phyloP scores from a whole-genome alignment of 2,888 invertebrate genomes.

The Cantharis flavilabris region DNA sequence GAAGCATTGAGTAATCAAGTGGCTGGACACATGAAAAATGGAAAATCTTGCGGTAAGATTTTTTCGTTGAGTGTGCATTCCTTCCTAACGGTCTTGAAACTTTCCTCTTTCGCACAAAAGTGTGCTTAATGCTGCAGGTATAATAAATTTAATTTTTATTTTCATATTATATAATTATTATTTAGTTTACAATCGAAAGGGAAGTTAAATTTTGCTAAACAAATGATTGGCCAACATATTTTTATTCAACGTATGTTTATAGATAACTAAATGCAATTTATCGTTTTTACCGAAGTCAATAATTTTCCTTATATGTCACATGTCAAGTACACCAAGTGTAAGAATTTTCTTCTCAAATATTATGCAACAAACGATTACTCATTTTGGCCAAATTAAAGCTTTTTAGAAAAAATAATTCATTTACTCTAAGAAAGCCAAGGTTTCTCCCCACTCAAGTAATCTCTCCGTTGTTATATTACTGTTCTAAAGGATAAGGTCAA shows the following conservation, averaged over 20 bases:
- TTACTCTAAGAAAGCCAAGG: background rate
- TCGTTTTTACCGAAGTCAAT: background rate
- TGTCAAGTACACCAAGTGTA: background rate
- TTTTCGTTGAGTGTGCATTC: background rate
- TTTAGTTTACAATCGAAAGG: background rate
- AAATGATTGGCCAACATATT: background rate
- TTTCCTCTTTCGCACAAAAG: background rate
- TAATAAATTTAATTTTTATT: background rate
- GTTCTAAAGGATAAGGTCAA: background rate
- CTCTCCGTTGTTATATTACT: background rate
- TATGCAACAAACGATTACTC: background rate
- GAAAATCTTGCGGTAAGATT: conserved; percentile 60
- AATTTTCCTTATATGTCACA: background rate
- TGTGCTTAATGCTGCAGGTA: background rate
- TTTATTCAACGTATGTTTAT: background rate
- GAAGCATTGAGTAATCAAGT: conserved; percentile 64
- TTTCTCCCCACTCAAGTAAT: background rate
- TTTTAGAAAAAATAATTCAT: background rate
- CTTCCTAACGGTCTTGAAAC: background rate
- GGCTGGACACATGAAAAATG: conserved; percentile 66
- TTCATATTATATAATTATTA: background rate
- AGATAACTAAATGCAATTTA: background rate
- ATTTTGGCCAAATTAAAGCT: background rate
- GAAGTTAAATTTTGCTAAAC: background rate
- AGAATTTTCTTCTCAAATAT: background rate